Base-by-base conservation (phyloP, 2,113 vertebrate genomes). In the Paratilapia polleni region DNA sequence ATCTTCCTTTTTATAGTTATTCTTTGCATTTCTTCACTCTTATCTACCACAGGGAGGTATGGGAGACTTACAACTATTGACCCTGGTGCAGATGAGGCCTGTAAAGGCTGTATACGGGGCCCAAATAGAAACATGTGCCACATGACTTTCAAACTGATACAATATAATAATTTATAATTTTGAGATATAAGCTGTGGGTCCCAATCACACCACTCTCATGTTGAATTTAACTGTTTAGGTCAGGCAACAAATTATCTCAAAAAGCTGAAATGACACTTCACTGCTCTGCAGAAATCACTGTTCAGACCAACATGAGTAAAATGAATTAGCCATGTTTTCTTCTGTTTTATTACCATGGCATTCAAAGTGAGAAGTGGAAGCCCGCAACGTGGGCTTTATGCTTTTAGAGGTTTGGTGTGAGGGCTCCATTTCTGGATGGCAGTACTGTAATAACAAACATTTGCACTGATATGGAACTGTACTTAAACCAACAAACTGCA, bases 391-490 rank as follows among this genome's bases (percentile, higher is more conserved):
- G 77, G 82, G 31, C 86, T 90, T 88, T 58, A 81, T 86, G 85
- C 47, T 91, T 88, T 87, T 94, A 81, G 91, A 92, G 84, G 64
- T 74, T 74, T 88, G 89, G 89, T 93, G 90, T 41, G 85, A 94
- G 75, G 70, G 64, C 89, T 88, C 84, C 57, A 52, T 66, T 91
- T 77, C 74, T 91, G 91, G 90, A 91, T 93, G 90, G 81, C 90
- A 93, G 87, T 19, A 64, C 84, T 56, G 66, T 90, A 81, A 79
- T 87, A 91, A 92, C 89, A 92, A 91, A 93, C 86, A 89, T 80
- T 90, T 90, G 85, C 93, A 91, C 83, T 59, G 68, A 92, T 84
- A 90, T 90, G 86, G 88, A 89, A 86, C 60, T 75, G 77, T 61
- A 43, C 82, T 86, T 77, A 73, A 61, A 88, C 79, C 77, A 74